Conservation (phyloP, 2,113 vertebrate genomes). For the Pangasianodon gigas region DNA sequence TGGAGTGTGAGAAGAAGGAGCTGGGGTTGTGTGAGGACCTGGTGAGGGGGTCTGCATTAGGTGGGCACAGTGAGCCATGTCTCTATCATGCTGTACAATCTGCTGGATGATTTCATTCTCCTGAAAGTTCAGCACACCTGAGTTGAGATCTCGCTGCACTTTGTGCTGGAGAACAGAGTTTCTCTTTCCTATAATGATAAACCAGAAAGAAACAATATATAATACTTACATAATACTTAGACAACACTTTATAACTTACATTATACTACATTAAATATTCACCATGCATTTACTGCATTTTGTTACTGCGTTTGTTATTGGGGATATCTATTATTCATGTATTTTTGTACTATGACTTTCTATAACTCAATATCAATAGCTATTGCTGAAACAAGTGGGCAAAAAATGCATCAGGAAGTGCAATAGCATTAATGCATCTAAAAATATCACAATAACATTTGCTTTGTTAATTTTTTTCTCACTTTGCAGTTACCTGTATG, state of each 20-base stretch:
- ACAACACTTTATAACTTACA: neutral
- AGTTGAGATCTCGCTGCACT: conserved; percentile 95
- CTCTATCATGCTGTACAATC: conserved; percentile 95
- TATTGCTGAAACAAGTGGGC: neutral
- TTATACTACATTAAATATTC: neutral
- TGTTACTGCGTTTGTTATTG: neutral
- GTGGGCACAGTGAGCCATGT: conserved; percentile 94
- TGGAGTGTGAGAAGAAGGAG: conserved; percentile 77
- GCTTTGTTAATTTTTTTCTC: neutral
- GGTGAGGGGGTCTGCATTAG: conserved; percentile 73
- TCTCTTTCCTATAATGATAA: conserved; percentile 82
- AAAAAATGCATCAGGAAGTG: neutral
- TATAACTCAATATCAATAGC: neutral
- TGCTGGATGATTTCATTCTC: conserved; percentile 99
- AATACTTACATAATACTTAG: neutral
- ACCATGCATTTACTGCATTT: too few relatives aligned
- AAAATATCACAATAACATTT: conserved; percentile 5
- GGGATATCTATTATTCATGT: neutral
- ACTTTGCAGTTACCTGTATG: neutral
- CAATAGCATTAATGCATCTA: too few relatives aligned
- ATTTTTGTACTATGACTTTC: neutral
- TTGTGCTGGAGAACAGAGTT: conserved; percentile 94
- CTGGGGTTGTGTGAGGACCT: conserved; percentile 54
- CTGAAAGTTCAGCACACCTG: conserved; percentile 90
- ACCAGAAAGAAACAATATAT: conserved; percentile 18